These are phyloP conservation scores for Megaptera novaeangliae DNA, from an alignment of 2,113 vertebrate species.

Conservation along the genomic window DNA sequence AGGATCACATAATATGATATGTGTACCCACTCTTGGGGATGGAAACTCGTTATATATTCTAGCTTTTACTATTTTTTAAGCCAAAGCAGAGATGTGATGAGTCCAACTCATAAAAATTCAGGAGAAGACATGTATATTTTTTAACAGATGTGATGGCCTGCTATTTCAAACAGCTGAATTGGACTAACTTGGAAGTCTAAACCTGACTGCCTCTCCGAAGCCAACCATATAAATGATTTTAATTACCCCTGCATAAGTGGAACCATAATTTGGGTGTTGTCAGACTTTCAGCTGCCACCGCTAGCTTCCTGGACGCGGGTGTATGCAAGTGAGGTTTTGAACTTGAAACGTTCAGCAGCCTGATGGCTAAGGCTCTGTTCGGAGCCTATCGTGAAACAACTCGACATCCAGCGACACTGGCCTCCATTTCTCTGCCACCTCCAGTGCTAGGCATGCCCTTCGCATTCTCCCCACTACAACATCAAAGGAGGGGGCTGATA, in stretches of 20 bases:
- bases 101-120: conserved; percentile 75
- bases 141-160: conserved; percentile 67
- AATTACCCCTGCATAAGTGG: conserved; percentile 28
- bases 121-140: conserved; percentile 35
- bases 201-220: not conserved
- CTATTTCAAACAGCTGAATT: conserved; percentile 50
- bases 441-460: not conserved
- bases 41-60: conserved; percentile 72
- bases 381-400: not conserved
- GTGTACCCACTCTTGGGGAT: conserved; percentile 66
- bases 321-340: not conserved
- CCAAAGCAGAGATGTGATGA: conserved; percentile 68
- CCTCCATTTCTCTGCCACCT: not conserved
- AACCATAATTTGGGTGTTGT: not conserved
- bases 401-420: not conserved
- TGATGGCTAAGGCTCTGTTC: not conserved
- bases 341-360: not conserved
- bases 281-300: not conserved
- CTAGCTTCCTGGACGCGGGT: not conserved
- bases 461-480: not conserved
- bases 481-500: not conserved
- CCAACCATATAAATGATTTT: conserved; percentile 32
- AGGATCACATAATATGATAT: conserved; percentile 72
- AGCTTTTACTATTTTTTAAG: conserved; percentile 62
- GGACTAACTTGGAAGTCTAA: not conserved